phyloP scores from a whole-genome alignment of 2,888 invertebrate species.

The Erynnis tages region DNA sequence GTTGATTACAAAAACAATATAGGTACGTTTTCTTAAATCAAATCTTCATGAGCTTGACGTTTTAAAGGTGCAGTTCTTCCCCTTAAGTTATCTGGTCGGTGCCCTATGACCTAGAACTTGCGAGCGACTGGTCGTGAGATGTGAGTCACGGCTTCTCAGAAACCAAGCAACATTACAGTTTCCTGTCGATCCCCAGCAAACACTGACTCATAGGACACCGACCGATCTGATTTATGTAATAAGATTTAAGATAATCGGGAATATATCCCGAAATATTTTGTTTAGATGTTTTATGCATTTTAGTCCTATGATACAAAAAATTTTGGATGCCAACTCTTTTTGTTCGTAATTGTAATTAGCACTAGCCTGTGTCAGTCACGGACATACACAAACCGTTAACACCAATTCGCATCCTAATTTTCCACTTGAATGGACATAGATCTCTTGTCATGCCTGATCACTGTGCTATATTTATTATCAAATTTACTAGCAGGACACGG shows the following conservation, averaged over 20 bases:
- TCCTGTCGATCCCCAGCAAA: slow-evolving; percentile 50
- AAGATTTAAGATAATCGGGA: slow-evolving; percentile 5
- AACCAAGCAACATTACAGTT: slow-evolving; percentile 58
- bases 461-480: no score
- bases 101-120: slow-evolving; percentile 75
- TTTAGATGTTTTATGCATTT: background rate
- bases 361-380: no score
- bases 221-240: slow-evolving; percentile 33
- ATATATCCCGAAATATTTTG: background rate
- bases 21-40: background rate
- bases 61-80: slow-evolving; percentile 2
- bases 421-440: no score
- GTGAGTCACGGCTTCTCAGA: slow-evolving; percentile 57
- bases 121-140: slow-evolving; percentile 47
- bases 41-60: background rate
- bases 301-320: no score
- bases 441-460: no score
- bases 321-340: no score
- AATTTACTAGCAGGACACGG: no score
- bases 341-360: no score
- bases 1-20: slow-evolving; percentile 16
- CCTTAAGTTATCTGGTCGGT: slow-evolving; percentile 36
- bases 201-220: slow-evolving; percentile 41
- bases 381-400: no score
- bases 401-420: no score